phyloP scores from a whole-genome alignment of 2,888 invertebrate species.

The Lamellibrachia columna region DNA sequence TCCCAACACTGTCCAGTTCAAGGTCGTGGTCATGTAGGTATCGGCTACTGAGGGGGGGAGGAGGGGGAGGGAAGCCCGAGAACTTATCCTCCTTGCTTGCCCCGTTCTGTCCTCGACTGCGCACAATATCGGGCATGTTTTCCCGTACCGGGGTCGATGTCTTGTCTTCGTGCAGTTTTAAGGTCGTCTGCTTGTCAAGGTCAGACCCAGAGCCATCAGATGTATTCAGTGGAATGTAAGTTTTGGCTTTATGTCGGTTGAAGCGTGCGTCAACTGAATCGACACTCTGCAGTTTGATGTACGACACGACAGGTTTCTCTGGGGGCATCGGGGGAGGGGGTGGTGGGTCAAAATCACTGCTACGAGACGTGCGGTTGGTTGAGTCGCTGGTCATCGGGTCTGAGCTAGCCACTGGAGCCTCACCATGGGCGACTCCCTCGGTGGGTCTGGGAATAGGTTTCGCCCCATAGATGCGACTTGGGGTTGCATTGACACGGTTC shows the following conservation, averaged over 20 bases:
- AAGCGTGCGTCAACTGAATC: neutral
- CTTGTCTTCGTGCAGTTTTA: slow-evolving; percentile 24
- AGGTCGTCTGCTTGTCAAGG: slow-evolving; percentile 31
- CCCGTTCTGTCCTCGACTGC: neutral
- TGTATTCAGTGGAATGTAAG: neutral
- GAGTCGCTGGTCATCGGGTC: neutral
- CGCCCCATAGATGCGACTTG: neutral
- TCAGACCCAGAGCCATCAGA: slow-evolving; percentile 20
- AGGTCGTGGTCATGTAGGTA: slow-evolving; percentile 1
- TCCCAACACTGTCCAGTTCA: slow-evolving; percentile 40
- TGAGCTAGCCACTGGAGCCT: slow-evolving; percentile 2
- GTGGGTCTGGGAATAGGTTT: slow-evolving; percentile 7
- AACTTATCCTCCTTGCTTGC: neutral
- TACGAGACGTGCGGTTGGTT: slow-evolving; percentile 8
- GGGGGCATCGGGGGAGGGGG: neutral
- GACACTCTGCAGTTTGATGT: slow-evolving; percentile 40
- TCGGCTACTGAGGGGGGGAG: neutral
- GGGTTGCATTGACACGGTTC: neutral
- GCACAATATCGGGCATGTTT: neutral
- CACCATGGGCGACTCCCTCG: neutral
- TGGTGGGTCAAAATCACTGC: slow-evolving; percentile 23
- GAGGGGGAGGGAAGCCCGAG: neutral
- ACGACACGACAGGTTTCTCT: slow-evolving; percentile 40
- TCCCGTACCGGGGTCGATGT: neutral
- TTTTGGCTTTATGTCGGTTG: slow-evolving; percentile 9